Evolutionary conservation across 2,888 invertebrate genomes (phyloP).

Genomic region (Ryuthela nishihirai): DNA sequence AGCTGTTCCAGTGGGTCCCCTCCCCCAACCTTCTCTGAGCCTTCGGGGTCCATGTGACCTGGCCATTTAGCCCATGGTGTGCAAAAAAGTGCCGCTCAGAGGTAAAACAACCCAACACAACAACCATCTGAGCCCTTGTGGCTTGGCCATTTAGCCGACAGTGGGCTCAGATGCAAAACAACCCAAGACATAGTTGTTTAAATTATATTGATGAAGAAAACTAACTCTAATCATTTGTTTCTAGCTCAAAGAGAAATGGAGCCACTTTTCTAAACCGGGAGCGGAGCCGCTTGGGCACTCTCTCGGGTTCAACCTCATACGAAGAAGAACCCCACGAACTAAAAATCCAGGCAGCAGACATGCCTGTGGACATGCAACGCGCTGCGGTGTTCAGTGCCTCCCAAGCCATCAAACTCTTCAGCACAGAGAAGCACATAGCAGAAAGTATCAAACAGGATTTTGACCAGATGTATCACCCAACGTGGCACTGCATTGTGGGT

Average conservation of each 20-base stretch:
- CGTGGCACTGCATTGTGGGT: conserved; percentile 47
- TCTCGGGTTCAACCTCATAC: conserved; percentile 21
- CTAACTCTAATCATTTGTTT: no score
- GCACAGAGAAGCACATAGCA: conserved; percentile 44
- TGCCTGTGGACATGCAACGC: conserved; percentile 44
- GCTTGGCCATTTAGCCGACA: no score
- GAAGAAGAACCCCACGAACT: conserved; percentile 36
- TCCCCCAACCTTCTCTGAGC: no score
- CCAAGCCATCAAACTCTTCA: conserved; percentile 42
- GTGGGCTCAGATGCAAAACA: no score
- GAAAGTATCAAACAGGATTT: conserved; percentile 45
- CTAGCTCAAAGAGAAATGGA: conserved; percentile 14
- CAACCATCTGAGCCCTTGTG: no score
- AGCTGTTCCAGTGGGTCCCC: no score
- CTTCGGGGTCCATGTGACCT: no score
- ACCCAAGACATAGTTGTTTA: no score
- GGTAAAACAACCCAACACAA: no score
- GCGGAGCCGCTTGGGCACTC: conserved; percentile 16
- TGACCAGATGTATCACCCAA: conserved; percentile 42
- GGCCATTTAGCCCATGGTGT: no score
- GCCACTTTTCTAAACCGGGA: background rate
- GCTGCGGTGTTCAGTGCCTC: conserved; percentile 41
- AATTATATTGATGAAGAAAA: no score
- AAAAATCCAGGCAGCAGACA: conserved; percentile 44
- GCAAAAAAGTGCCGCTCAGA: no score